Evolutionary conservation across 2,797 vertebrate genomes (phyloP).

Genomic region (Epinephelus awoara): DNA sequence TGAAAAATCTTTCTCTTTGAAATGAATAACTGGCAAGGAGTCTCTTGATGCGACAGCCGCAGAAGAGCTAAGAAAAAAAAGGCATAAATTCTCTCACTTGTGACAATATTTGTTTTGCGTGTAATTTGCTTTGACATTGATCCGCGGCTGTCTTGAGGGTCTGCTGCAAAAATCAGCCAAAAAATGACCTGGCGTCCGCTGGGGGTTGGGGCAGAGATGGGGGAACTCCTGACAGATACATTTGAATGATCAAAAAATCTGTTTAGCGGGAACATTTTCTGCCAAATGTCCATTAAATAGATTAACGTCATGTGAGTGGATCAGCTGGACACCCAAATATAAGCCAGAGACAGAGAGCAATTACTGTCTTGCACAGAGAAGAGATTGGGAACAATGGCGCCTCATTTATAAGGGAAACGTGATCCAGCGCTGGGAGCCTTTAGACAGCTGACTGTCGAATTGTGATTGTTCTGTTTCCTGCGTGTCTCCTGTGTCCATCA

Average conservation of each 20-base stretch:
- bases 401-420: constrained; percentile 81
- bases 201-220: constrained; percentile 37
- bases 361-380: constrained; percentile 74
- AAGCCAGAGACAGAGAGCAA: constrained; percentile 79
- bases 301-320: constrained; percentile 82
- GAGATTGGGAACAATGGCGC: constrained; percentile 80
- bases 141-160: constrained; percentile 58
- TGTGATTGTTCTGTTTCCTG: constrained; percentile 71
- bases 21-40: constrained; percentile 67
- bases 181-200: constrained; percentile 34
- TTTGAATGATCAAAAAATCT: constrained; percentile 73
- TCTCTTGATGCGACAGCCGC: constrained; percentile 66
- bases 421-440: constrained; percentile 74
- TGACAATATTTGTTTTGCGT: constrained; percentile 71
- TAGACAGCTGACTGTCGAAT: constrained; percentile 65
- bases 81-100: constrained; percentile 55
- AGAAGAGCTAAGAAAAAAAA: constrained; percentile 39
- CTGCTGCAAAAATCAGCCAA: constrained; percentile 44
- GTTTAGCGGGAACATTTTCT: constrained; percentile 71
- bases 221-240: constrained; percentile 70
- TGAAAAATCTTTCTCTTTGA: constrained; percentile 76
- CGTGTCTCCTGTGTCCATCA: constrained; percentile 62
- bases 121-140: constrained; percentile 76
- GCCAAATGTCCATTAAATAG: constrained; percentile 82
- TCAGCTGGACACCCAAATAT: constrained; percentile 83